phyloP scores from a whole-genome alignment of 2,113 vertebrate genomes.

The Balaenoptera acutorostrata region DNA sequence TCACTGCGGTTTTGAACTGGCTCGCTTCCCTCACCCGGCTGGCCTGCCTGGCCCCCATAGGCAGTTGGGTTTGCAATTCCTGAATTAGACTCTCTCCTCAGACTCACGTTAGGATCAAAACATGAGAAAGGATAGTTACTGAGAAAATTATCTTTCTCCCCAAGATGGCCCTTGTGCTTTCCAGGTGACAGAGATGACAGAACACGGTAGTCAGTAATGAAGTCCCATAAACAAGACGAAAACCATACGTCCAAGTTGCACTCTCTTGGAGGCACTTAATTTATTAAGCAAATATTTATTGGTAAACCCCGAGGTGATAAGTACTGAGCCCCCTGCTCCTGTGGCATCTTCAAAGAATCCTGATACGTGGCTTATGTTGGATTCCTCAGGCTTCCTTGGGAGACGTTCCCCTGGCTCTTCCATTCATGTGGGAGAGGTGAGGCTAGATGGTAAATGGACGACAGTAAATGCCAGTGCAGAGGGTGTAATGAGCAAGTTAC shows the following conservation, averaged over 20 bases:
- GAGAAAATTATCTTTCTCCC: background rate
- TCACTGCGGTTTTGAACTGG: background rate
- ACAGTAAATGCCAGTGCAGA: background rate
- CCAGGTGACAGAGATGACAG: background rate
- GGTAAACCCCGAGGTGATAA: background rate
- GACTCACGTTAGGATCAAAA: background rate
- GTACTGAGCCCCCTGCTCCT: background rate
- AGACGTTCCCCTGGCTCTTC: background rate
- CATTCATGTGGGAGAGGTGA: background rate
- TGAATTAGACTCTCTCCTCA: background rate
- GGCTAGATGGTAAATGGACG: background rate
- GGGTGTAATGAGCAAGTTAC: background rate
- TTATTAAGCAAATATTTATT: background rate
- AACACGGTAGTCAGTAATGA: background rate
- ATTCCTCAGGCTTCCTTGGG: background rate
- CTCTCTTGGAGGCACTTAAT: background rate
- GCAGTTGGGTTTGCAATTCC: background rate
- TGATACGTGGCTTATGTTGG: background rate
- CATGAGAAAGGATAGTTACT: background rate
- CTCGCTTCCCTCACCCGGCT: background rate
- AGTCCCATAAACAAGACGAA: background rate
- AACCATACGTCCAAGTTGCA: background rate
- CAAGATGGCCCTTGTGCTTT: background rate
- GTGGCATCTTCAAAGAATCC: background rate
- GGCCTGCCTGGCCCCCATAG: background rate